These are phyloP conservation scores for Torymus auratus DNA, from an alignment of 2,888 invertebrate species.

Conservation along the genomic window DNA sequence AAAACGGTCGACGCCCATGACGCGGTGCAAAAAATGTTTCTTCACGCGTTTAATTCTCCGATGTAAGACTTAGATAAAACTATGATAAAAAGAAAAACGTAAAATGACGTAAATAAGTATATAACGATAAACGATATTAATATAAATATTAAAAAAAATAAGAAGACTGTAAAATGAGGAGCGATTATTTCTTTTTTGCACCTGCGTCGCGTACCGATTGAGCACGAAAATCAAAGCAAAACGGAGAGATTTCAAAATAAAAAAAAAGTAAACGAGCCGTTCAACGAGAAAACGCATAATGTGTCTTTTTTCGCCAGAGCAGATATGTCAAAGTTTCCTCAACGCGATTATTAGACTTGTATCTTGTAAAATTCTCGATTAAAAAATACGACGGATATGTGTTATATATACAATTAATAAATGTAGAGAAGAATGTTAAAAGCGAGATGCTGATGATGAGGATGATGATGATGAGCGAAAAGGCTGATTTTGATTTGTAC, in stretches of 20 bases:
- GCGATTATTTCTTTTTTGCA: conserved; percentile 53
- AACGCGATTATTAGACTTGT: conserved; percentile 10
- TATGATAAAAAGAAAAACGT: conserved; percentile 11
- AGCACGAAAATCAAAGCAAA: conserved; percentile 57
- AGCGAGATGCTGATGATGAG: conserved; percentile 27
- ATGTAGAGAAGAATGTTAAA: conserved; percentile 24
- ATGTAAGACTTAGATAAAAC: conserved; percentile 26
- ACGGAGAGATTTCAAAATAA: conserved; percentile 40
- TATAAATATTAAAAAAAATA: conserved; percentile 15
- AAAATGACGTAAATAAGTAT: background rate
- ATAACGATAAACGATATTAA: background rate
- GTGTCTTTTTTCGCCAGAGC: conserved; percentile 58
- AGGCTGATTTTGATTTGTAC: conserved; percentile 48
- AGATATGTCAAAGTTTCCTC: conserved; percentile 57
- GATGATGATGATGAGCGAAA: conserved; percentile 28
- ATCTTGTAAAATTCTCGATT: conserved; percentile 41
- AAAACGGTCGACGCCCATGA: conserved; percentile 56
- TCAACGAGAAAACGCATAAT: conserved; percentile 58
- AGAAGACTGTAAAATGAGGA: conserved; percentile 34
- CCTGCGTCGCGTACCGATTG: conserved; percentile 56
- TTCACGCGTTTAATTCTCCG: background rate
- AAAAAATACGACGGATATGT: conserved; percentile 34
- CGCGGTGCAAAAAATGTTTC: conserved; percentile 49
- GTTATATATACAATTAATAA: conserved; percentile 32
- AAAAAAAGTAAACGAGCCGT: conserved; percentile 57